Conservation (phyloP, 2,888 invertebrate species). For the Drosophila dives region DNA sequence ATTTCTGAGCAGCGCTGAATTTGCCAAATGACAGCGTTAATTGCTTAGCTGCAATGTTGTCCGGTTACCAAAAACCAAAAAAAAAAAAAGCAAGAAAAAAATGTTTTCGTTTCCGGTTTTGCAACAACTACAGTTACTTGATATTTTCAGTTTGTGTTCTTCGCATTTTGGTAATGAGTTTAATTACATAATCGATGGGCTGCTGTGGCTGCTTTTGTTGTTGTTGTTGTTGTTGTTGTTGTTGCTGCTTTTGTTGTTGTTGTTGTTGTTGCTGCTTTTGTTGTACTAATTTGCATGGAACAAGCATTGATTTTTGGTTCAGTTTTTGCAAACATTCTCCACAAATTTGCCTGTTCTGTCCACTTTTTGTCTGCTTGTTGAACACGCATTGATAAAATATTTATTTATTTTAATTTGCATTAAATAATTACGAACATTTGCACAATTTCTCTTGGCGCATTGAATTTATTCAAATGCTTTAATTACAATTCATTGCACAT, state of each 20-base stretch:
- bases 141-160: conserved; percentile 25
- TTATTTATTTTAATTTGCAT: conserved; percentile 30
- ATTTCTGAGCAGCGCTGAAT: background rate
- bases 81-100: background rate
- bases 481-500: background rate
- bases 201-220: background rate
- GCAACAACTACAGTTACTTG: conserved; percentile 18
- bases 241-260: background rate
- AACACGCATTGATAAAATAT: conserved; percentile 24
- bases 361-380: background rate
- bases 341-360: background rate
- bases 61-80: conserved; percentile 27
- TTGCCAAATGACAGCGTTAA: conserved; percentile 14
- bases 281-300: conserved; percentile 50
- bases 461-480: conserved; percentile 9
- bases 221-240: conserved; percentile 1
- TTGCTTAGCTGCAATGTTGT: conserved; percentile 44
- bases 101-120: conserved; percentile 21
- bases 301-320: conserved; percentile 44
- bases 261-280: background rate
- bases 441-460: background rate
- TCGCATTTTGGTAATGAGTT: conserved; percentile 53
- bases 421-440: conserved; percentile 1
- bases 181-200: conserved; percentile 53
- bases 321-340: conserved; percentile 18